Percentiles rank a stretch among this genome's conserved stretches.
These are phyloP conservation scores for Phrynosoma platyrhinos DNA, from an alignment of 2,113 vertebrate species.

Conservation along the genomic window DNA sequence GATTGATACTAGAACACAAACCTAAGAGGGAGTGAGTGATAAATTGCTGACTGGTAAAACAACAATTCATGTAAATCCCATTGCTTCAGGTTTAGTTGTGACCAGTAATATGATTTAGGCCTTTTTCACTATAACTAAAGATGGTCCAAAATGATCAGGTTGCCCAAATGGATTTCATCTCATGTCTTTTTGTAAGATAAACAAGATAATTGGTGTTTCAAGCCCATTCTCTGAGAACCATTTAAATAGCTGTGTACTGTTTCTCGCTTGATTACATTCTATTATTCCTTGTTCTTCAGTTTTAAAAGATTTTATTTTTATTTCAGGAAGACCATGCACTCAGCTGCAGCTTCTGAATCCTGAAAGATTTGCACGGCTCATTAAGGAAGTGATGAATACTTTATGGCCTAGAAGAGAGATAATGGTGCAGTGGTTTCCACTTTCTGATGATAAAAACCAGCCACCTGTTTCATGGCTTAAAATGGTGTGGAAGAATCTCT, in stretches of 20 bases:
- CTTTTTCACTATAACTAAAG: neutral
- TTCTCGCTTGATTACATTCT: neutral
- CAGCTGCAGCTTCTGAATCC: constrained; percentile 92
- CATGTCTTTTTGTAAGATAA: constrained; percentile 43
- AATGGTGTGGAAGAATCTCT: constrained; percentile 95
- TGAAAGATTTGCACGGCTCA: constrained; percentile 92
- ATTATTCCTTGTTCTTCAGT: constrained; percentile 32
- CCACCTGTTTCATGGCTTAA: constrained; percentile 91
- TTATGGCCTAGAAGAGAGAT: constrained; percentile 91
- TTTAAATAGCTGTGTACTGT: neutral
- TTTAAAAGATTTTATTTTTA: constrained; percentile 53
- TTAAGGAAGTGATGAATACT: constrained; percentile 90
- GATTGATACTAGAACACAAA: neutral
- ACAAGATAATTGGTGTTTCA: neutral
- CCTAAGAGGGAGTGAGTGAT: too few species aligned
- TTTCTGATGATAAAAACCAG: constrained; percentile 86
- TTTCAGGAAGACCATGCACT: constrained; percentile 93
- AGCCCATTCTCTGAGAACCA: neutral
- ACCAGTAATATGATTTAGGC: too few species aligned
- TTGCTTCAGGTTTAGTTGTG: too few species aligned
- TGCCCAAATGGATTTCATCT: constrained; percentile 44
- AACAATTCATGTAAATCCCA: too few species aligned
- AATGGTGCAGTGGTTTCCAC: constrained; percentile 90
- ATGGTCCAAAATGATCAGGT: neutral
- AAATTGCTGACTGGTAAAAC: too few species aligned